Evolutionary conservation across 2,888 invertebrate species (phyloP).

Genomic region (Vesta saturnalis): DNA sequence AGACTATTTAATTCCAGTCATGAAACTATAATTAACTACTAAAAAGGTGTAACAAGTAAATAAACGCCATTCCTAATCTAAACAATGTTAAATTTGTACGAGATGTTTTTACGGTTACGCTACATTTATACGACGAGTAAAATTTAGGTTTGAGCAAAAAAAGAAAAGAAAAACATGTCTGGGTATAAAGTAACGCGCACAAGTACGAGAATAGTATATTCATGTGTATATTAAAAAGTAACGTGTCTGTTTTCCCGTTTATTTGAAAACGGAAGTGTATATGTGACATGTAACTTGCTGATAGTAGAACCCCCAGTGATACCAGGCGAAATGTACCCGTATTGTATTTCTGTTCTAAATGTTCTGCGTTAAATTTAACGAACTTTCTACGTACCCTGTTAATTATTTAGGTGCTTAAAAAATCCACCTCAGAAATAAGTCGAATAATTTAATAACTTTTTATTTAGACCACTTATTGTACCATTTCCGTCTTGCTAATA

Average conservation of each 20-base stretch:
- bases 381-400: too few species aligned
- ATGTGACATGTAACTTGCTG: constrained; percentile 7
- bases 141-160: too few species aligned
- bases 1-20: neutral
- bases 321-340: neutral
- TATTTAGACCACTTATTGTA: neutral
- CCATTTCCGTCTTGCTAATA: neutral
- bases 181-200: neutral
- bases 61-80: too few species aligned
- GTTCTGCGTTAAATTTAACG: neutral
- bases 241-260: neutral
- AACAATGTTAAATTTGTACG: too few species aligned
- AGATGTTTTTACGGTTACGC: too few species aligned
- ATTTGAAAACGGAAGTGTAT: constrained; percentile 3
- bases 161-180: too few species aligned
- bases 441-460: neutral
- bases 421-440: neutral
- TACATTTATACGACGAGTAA: too few species aligned
- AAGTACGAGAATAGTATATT: neutral
- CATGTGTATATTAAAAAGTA: neutral
- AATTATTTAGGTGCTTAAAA: neutral
- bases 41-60: too few species aligned
- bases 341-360: neutral
- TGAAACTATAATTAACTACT: neutral
- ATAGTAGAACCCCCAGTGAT: neutral